These are phyloP conservation scores for Bryconaethiops microstoma DNA, from an alignment of 2,797 vertebrate species.

Conservation along the genomic window DNA sequence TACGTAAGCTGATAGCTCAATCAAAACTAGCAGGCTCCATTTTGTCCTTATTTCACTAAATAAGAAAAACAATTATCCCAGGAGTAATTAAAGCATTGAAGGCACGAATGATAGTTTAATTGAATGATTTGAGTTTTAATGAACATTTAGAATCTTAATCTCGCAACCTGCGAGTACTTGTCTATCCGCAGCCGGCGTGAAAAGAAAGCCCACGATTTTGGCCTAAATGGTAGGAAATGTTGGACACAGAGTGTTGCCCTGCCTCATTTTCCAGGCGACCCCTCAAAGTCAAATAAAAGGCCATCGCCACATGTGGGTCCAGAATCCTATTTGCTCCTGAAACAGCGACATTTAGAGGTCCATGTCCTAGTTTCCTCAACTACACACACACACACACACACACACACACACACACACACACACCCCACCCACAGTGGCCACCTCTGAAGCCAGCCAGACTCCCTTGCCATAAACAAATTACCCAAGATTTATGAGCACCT, in stretches of 20 bases:
- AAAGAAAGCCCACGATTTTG: background rate
- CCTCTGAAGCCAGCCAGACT: conserved; percentile 60
- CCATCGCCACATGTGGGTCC: conserved; percentile 40
- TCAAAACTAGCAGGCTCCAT: conserved; percentile 60
- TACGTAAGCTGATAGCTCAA: conserved; percentile 41
- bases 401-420: background rate
- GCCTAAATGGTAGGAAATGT: conserved; percentile 9
- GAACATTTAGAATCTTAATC: conserved; percentile 20
- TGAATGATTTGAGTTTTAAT: conserved; percentile 65
- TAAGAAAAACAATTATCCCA: conserved; percentile 75
- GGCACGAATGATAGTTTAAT: conserved; percentile 79
- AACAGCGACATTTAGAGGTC: conserved; percentile 52
- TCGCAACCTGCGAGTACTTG: background rate
- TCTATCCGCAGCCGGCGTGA: background rate
- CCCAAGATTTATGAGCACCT: conserved; percentile 71
- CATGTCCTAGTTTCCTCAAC: conserved; percentile 47
- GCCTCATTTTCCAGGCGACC: conserved; percentile 28
- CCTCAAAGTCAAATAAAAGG: conserved; percentile 45
- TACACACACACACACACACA: conserved; percentile 19
- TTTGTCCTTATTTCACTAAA: conserved; percentile 62
- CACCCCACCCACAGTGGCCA: conserved; percentile 36
- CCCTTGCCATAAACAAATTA: conserved; percentile 69
- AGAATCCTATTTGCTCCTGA: conserved; percentile 50
- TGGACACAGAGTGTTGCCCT: background rate
- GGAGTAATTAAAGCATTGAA: conserved; percentile 80